Evolutionary conservation across 2,797 vertebrate genomes (phyloP), one percentile per base, ranked within the genome.

Genomic region (Todus mexicanus): DNA sequence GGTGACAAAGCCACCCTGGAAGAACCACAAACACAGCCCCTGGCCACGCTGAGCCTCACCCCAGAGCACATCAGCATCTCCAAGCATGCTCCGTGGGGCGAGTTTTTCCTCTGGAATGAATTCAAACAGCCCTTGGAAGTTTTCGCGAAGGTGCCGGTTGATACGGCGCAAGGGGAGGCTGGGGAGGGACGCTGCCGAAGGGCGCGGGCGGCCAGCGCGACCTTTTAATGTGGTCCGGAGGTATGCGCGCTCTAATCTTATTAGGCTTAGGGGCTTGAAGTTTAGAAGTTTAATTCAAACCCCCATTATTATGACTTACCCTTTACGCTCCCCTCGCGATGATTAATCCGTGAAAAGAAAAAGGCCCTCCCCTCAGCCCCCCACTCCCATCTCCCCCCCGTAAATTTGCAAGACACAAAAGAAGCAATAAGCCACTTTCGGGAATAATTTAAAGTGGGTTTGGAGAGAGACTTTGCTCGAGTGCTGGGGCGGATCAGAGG

Each of bases 211-310:
- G 68, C 48, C 1, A 61, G 6, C 11, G 1, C 7, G 26, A 35
- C 78, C 74, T 87, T 81, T 80, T 79, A 11, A 70, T 74, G 79
- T 78, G 86, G 75, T 29, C 26, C 15, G 16, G 66, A 84, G 89
- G 63, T 78, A 51, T 65, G 79, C 23, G 2, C 27, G 0, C 68
- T 65, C 75, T 85, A 51, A 92, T 75, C 92, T 78, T 12, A 37
- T 66, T 78, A 81, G 79, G 71, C 59, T 82, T 35, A 78, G 75
- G 92, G 87, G 83, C 71, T 68, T n/a, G 38, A 45, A 54, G 86
- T 84, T 87, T 45, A 64, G 87, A 40, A 77, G 74, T 87, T 91
- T 77, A 84, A 93, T 87, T 87, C 86, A 92, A 89, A 42, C 92
- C 86, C 80, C 43, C 33, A 2, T 85, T 82, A 78, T 87, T 82